Conservation (phyloP, 2,797 vertebrate genomes). For the Pelobates cultripes region DNA sequence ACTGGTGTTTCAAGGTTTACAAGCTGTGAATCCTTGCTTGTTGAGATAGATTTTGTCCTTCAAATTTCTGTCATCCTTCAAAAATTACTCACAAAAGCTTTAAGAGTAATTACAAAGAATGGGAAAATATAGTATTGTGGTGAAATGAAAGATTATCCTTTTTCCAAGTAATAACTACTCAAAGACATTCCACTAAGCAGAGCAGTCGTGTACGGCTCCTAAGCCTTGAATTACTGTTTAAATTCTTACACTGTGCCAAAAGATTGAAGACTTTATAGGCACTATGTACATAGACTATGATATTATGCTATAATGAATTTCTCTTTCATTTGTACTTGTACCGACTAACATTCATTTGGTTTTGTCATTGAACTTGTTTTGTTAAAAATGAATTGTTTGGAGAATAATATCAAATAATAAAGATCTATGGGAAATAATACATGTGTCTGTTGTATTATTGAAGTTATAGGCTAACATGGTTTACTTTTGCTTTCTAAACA, state of each 20-base stretch:
- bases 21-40: no score
- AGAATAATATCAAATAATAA: constrained; percentile 37
- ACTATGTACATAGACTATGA: constrained; percentile 19
- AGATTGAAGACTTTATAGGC: neutral
- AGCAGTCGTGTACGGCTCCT: no score
- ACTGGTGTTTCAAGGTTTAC: no score
- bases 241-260: neutral
- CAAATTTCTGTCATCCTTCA: no score
- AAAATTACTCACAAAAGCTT: no score
- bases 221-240: no score
- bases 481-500: neutral
- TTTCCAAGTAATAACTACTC: no score
- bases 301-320: neutral
- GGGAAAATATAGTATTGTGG: neutral
- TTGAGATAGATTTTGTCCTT: no score
- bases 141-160: neutral
- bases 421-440: constrained; percentile 16
- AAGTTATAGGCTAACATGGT: neutral
- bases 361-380: constrained; percentile 15
- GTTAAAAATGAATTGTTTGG: constrained; percentile 16
- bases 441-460: constrained; percentile 17
- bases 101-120: no score
- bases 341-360: constrained; percentile 1
- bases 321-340: constrained; percentile 14
- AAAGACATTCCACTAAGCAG: no score